These are phyloP conservation scores for Callorhinus ursinus DNA, from an alignment of 2,113 vertebrate species.

Conservation along the genomic window DNA sequence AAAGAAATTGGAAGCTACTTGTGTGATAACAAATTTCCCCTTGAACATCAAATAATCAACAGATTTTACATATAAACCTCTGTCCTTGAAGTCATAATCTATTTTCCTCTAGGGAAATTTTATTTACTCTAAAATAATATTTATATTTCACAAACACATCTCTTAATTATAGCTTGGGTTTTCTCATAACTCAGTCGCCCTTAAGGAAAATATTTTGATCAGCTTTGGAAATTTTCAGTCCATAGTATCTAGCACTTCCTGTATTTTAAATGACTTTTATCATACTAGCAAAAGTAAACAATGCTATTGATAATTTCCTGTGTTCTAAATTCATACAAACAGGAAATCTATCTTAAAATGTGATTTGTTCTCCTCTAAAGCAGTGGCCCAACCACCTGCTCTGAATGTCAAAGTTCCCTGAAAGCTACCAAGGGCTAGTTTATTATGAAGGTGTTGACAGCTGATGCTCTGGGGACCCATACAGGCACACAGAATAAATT, in stretches of 20 bases:
- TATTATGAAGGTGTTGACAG: not conserved
- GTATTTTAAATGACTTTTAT: not conserved
- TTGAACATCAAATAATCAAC: not conserved
- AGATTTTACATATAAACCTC: not conserved
- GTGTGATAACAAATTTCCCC: not conserved
- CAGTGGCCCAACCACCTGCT: not conserved
- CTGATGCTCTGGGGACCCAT: not conserved
- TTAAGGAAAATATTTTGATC: conserved; percentile 30
- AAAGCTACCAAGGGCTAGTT: conserved; percentile 20
- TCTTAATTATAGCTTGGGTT: not conserved
- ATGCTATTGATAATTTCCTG: not conserved
- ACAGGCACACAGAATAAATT: conserved; percentile 57
- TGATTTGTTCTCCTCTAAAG: not conserved
- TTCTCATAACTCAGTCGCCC: not conserved
- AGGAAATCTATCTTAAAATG: not conserved
- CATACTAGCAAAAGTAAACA: conserved; percentile 21
- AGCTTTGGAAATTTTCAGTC: not conserved
- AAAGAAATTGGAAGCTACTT: not conserved
- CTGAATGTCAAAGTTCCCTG: conserved; percentile 28
- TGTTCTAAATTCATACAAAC: not conserved
- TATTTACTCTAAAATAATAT: conserved; percentile 13
- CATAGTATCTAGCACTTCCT: not conserved
- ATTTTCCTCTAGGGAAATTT: not conserved
- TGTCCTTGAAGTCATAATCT: not conserved
- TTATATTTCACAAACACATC: not conserved